phyloP scores from a whole-genome alignment of 2,888 invertebrate species.

The Pterostichus madidus region DNA sequence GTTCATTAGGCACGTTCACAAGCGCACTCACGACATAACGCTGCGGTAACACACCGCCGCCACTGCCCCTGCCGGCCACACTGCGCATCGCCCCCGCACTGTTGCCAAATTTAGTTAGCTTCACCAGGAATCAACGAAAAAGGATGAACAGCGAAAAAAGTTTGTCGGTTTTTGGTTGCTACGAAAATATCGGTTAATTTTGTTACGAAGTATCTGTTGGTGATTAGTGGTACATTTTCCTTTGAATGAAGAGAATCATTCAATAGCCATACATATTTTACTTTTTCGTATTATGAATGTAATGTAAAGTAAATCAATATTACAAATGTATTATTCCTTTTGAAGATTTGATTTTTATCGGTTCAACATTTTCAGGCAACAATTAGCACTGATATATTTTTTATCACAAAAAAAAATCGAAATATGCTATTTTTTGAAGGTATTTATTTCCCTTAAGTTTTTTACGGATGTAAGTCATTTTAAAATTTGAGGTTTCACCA shows the following conservation, averaged over 20 bases:
- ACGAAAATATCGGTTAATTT: constrained; percentile 28
- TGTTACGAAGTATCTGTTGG: constrained; percentile 6
- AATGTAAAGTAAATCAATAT: too few relatives aligned
- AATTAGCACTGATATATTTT: too few relatives aligned
- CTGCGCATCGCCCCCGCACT: constrained; percentile 43
- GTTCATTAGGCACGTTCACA: constrained; percentile 61
- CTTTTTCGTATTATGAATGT: too few relatives aligned
- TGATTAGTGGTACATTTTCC: constrained; percentile 6
- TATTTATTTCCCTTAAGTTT: too few relatives aligned
- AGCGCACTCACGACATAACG: constrained; percentile 51
- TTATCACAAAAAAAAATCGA: too few relatives aligned
- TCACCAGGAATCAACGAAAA: constrained; percentile 26
- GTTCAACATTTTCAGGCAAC: too few relatives aligned
- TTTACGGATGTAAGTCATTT: too few relatives aligned
- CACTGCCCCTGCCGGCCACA: constrained; percentile 6
- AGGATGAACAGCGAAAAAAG: constrained; percentile 41
- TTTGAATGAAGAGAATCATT: neutral
- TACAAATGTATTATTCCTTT: too few relatives aligned
- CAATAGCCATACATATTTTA: too few relatives aligned
- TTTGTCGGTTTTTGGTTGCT: neutral
- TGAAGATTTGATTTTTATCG: too few relatives aligned
- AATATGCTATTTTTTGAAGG: too few relatives aligned
- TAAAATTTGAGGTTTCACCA: too few relatives aligned
- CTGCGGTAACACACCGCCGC: constrained; percentile 46
- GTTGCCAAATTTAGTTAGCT: constrained; percentile 45